Evolutionary conservation across 2,888 invertebrate species (phyloP), one percentile per base, ranked within the genome.

Genomic region (Meteorus cinctellus): DNA sequence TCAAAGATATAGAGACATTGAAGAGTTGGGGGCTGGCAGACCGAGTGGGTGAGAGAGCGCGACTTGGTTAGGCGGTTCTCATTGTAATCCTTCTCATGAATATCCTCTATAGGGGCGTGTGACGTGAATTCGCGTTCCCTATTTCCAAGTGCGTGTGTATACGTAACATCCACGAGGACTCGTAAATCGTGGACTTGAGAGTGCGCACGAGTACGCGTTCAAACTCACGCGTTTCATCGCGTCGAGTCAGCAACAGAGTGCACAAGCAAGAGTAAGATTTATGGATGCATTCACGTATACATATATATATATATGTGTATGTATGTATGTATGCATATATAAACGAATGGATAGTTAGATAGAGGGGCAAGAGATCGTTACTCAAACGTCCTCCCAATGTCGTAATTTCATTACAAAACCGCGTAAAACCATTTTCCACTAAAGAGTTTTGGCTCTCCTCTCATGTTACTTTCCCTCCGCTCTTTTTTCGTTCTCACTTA

Each of bases 11-110:
- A 74, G 45, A 72, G 72, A 51, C 63, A 75, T 34, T 69, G 73
- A 77, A 72, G 59, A 68, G 70, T 72, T 55, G 12, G 48, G 48
- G 24, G 24, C 24, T 24, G 24, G 77, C 74, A 76, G 74, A 79
- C 63, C 77, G 77, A 79, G 76, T 77, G 82, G 80, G 79, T 80
- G 69, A 73, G 75, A 76, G 71, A 78, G 78, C 74, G 77, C 55
- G 45, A 69, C 75, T 77, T 77, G 81, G 79, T 81, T 83, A 81
- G 83, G 84, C 84, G 85, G 87, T 87, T 87, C 87, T 85, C 85
- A 87, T 86, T 86, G 84, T 87, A 87, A 87, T 87, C 84, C 82
- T 82, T 72, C 86, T 87, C 87, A 86, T 87, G 87, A 87, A 87
- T 87, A 87, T 86, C 86, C 81, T 86, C 86, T 84, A 85, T 86